Evolutionary conservation across 2,113 vertebrate species (phyloP), one percentile per base, ranked within the genome.

Genomic region (Mandrillus leucophaeus): DNA sequence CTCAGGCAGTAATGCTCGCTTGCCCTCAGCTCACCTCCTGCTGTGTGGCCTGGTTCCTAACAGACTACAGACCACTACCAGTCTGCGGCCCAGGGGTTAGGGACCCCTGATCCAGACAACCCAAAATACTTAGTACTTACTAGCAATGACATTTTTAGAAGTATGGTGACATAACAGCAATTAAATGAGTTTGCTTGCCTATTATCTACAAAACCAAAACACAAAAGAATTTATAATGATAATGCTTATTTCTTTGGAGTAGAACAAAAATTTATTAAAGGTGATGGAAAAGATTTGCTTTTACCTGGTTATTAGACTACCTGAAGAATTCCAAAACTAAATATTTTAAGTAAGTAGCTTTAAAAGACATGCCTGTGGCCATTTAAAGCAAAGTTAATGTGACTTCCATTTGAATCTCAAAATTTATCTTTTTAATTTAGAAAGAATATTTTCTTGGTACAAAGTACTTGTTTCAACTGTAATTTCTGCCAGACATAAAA

Each of bases 301-400:
- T 84, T 32, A 68, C 57, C 4, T 96, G 50, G 88, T 64, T 93
- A 79, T 93, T 48, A 40, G 50, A 93, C 35, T 88, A 89, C 6
- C 0, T 52, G 35, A 93, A 86, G 32, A 43, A 79, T 30, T 61
- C 5, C 43, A 89, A 95, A 94, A 70, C 13, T 57, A 93, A 86
- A 75, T 18, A 72, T 81, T 94, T 94, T 57, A 88, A 81, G 32
- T 55, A 66, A 92, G 52, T 43, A 61, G 72, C 25, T 88, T 96
- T 78, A 55, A 91, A 93, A 92, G 66, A 73, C 8, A 93, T 14
- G 5, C 18, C n/a, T 52, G 3, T 23, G 25, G 43, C 50, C 43
- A 90, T 18, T 95, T 87, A 85, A 81, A 95, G 38, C 59, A 97
- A 97, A 95, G 90, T 50, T 89, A 95, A 80, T 68, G 52, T 40